A percentile compares a stretch with the other conserved stretches of the same genome.
Conservation (phyloP, 37 sponge, comb jelly and placozoan species). For the Diacarnus erythraeanus region DNA sequence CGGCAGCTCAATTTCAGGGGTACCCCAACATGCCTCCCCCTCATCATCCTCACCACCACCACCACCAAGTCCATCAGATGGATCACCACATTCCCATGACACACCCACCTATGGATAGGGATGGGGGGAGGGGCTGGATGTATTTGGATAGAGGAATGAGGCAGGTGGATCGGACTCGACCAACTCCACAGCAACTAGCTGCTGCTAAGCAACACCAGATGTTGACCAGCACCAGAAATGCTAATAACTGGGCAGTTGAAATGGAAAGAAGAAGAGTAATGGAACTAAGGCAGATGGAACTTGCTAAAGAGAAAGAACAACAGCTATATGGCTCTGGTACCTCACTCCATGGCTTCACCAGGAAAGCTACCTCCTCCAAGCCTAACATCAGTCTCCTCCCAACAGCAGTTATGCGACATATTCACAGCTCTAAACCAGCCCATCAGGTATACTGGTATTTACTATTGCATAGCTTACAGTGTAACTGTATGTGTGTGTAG, state of each 20-base stretch:
- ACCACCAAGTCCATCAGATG: not conserved
- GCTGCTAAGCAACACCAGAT: slow-evolving; percentile 5
- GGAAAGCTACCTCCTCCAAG: not conserved
- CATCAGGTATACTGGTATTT: slow-evolving; percentile 18
- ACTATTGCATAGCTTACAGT: not conserved
- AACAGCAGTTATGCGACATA: slow-evolving; percentile 83
- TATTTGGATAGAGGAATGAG: slow-evolving; percentile 17
- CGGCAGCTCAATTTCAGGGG: not conserved
- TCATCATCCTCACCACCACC: not conserved
- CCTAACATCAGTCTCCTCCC: slow-evolving; percentile 73
- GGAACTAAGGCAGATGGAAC: slow-evolving; percentile 39
- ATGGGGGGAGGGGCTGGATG: slow-evolving; percentile 5
- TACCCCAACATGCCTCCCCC: slow-evolving; percentile 5
- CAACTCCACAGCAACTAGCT: slow-evolving; percentile 3
- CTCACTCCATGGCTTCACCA: not conserved
- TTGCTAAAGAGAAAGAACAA: slow-evolving; percentile 7
- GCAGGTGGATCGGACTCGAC: not conserved
- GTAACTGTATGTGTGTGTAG: not conserved
- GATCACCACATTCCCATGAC: not conserved
- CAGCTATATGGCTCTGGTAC: not conserved
- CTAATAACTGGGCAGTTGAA: slow-evolving; percentile 47
- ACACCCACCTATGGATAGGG: not conserved
- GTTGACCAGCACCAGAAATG: not conserved
- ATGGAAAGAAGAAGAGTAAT: slow-evolving; percentile 44
- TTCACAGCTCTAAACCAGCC: slow-evolving; percentile 57